Percentiles rank a stretch among this genome's conserved stretches.
These are phyloP conservation scores for Phenganax stokvisi DNA, from an alignment of 92 coral and sea anemone species.

Conservation along the genomic window DNA sequence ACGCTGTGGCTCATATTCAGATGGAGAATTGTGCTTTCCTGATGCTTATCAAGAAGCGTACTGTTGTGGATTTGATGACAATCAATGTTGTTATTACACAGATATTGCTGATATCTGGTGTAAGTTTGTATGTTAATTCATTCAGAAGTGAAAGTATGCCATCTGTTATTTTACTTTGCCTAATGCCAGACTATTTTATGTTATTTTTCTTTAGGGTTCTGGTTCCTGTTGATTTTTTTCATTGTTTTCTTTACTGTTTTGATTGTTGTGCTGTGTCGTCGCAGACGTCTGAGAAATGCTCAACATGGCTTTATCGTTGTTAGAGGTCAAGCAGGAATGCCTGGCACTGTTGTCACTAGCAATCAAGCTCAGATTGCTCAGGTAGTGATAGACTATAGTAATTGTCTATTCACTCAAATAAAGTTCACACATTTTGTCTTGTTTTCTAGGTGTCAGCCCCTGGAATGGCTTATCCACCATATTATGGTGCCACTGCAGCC, in stretches of 20 bases:
- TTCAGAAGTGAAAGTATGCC: neutral
- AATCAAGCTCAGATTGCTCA: neutral
- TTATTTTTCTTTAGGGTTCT: constrained; percentile 12
- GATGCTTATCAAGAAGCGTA: constrained; percentile 10
- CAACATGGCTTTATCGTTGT: constrained; percentile 11
- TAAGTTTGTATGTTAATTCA: neutral
- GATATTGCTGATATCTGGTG: constrained; percentile 18
- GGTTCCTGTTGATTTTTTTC: neutral
- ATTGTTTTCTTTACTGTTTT: neutral
- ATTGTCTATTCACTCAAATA: no score
- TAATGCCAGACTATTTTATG: neutral
- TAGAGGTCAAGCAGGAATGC: neutral
- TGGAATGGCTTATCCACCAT: constrained; percentile 8
- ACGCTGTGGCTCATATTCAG: neutral
- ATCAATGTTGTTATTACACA: constrained; percentile 1
- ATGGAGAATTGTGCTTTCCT: neutral
- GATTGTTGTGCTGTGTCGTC: neutral
- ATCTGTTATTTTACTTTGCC: neutral
- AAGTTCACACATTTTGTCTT: neutral
- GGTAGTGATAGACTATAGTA: neutral
- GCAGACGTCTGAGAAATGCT: neutral
- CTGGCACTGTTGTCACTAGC: neutral
- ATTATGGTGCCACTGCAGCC: neutral
- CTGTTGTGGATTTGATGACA: constrained; percentile 9
- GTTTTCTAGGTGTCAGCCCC: neutral